These are phyloP conservation scores for Tinea semifulvella DNA, from an alignment of 2,888 invertebrate species.

Conservation along the genomic window DNA sequence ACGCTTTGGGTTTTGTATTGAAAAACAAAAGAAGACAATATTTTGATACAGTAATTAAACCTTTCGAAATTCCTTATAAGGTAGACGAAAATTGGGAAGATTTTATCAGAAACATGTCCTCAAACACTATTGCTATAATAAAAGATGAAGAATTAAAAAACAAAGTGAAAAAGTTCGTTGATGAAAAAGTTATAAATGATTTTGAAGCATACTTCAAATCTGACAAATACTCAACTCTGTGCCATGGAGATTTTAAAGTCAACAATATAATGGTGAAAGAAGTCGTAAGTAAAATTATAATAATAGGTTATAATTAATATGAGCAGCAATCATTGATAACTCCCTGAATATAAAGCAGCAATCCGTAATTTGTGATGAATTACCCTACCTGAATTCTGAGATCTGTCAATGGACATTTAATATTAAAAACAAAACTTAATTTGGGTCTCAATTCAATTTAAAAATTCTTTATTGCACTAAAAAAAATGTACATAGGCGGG, in stretches of 20 bases:
- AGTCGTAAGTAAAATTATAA: constrained; percentile 16
- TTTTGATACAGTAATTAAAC: constrained; percentile 24
- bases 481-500: too few relatives aligned
- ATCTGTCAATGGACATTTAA: too few relatives aligned
- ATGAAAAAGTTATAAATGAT: background rate
- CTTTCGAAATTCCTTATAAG: constrained; percentile 11
- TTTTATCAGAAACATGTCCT: constrained; percentile 11
- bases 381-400: too few relatives aligned
- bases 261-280: constrained; percentile 17
- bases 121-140: constrained; percentile 16
- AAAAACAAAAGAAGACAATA: constrained; percentile 29
- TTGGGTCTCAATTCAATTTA: too few relatives aligned
- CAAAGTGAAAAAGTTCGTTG: constrained; percentile 8
- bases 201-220: background rate
- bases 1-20: constrained; percentile 33
- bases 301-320: too few relatives aligned
- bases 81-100: constrained; percentile 15
- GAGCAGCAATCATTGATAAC: too few relatives aligned
- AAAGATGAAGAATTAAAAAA: background rate
- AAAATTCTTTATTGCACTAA: too few relatives aligned
- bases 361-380: too few relatives aligned
- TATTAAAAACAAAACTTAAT: too few relatives aligned
- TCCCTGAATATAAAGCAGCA: too few relatives aligned
- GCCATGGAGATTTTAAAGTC: constrained; percentile 18
- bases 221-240: constrained; percentile 8